Base-by-base conservation (phyloP, 2,888 invertebrate species). In the Dynastes maya region DNA sequence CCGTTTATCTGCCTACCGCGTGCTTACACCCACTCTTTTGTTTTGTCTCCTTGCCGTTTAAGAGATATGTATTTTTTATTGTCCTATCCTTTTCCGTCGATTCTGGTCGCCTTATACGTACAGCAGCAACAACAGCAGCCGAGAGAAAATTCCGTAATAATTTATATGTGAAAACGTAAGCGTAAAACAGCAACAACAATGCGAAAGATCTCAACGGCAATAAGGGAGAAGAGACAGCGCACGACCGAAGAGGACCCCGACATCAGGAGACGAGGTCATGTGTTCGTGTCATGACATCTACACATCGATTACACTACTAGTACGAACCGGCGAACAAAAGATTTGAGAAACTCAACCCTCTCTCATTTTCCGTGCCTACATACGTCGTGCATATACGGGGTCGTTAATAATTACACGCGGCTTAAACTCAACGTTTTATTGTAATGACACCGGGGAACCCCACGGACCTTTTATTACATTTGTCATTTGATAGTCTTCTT, bases 401-500 rank as follows among this genome's bases (percentile, higher is more conserved):
- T 61, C 61, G 82, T 83, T 84, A 85, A 86, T 86, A 86, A 87
- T 87, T 87, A 87, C 86, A 86, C 85, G 86, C 85, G 86, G 86
- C 86, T 87, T 86, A 86, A 85, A 83, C 84, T 83, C 83, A 82
- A 84, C 85, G 86, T 87, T 87, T 86, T 86, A 86, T 87, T 86
- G 86, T 86, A 86, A 86, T 86, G 85, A 86, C 86, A 86, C 84
- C 83, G 84, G 85, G 85, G 85, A 82, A 84, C 82, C 79, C 85
- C 82, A 58, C 55, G 81, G 82, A 84, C 84, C 85, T 86, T 22
- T 86, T 86, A 86, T 86, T 86, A 86, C 86, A 85, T 86, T 86
- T 85, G 86, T 87, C 86, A 86, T 86, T 86, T 85, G 86, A 86
- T 86, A 86, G 86, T 85, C 85, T 86, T 86, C 86, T 82, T 80